These are phyloP conservation scores for Heteromyza rotundicornis DNA, from an alignment of 2,888 invertebrate species.

Conservation along the genomic window DNA sequence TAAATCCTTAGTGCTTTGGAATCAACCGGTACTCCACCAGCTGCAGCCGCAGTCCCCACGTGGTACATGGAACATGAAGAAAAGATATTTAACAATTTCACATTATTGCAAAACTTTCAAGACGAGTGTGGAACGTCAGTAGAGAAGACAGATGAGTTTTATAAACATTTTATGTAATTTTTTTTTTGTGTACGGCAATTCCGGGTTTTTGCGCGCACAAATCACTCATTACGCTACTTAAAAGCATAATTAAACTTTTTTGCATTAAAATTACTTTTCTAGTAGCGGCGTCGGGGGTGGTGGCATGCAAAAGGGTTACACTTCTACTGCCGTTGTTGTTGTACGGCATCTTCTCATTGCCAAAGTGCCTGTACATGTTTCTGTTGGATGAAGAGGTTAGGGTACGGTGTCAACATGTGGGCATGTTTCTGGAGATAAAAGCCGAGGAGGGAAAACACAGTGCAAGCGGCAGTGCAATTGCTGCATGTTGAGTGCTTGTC, in stretches of 20 bases:
- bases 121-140: background rate
- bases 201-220: background rate
- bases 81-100: too few species aligned
- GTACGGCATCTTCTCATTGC: background rate
- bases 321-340: background rate
- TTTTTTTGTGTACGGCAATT: background rate
- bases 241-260: conserved; percentile 13
- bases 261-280: background rate
- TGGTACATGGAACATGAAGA: too few species aligned
- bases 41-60: background rate
- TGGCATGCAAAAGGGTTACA: background rate
- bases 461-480: background rate
- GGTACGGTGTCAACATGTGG: too few species aligned
- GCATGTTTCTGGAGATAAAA: background rate
- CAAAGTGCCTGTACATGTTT: background rate
- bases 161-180: background rate
- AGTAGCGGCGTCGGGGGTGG: background rate
- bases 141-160: too few species aligned
- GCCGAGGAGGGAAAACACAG: background rate
- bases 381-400: background rate
- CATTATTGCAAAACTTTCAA: conserved; percentile 14
- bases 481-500: background rate
- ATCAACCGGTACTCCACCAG: too few species aligned
- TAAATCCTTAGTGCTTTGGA: too few species aligned
- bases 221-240: conserved; percentile 18